These are phyloP conservation scores for Drosophila ezoana DNA, from an alignment of 2,888 invertebrate species.

Conservation along the genomic window DNA sequence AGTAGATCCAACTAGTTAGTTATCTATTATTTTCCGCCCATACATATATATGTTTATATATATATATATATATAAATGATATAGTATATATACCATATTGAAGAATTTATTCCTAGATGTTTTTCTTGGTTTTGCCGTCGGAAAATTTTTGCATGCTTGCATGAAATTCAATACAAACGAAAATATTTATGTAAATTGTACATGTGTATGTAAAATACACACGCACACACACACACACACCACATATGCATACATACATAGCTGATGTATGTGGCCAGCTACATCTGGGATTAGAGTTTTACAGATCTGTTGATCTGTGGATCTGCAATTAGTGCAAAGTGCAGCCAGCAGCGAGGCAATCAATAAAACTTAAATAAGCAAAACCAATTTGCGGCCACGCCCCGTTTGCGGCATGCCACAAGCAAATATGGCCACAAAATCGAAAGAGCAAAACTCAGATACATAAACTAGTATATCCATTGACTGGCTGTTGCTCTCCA, in stretches of 20 bases:
- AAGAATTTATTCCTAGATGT: conserved; percentile 6
- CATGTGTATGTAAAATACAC: too few relatives aligned
- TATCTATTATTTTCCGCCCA: neutral
- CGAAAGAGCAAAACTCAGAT: neutral
- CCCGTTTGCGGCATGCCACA: conserved; percentile 31
- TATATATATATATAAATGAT: neutral
- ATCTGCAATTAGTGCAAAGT: conserved; percentile 57
- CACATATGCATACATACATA: too few relatives aligned
- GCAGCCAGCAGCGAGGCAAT: conserved; percentile 43
- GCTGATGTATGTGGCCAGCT: neutral
- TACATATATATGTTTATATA: neutral
- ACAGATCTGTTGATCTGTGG: conserved; percentile 18
- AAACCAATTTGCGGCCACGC: conserved; percentile 56
- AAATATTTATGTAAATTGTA: conserved; percentile 32
- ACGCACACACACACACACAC: too few relatives aligned
- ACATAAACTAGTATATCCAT: neutral
- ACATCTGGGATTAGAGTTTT: conserved; percentile 6
- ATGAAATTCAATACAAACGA: conserved; percentile 56
- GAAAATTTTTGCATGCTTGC: conserved; percentile 58
- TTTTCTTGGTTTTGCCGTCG: conserved; percentile 54
- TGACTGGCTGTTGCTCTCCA: conserved; percentile 12
- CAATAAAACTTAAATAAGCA: conserved; percentile 68
- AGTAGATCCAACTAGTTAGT: neutral
- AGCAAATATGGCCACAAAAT: conserved; percentile 3
- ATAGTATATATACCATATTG: neutral